phyloP scores from a whole-genome alignment of 2,888 invertebrate species.

The Scaptomyza reducta region DNA sequence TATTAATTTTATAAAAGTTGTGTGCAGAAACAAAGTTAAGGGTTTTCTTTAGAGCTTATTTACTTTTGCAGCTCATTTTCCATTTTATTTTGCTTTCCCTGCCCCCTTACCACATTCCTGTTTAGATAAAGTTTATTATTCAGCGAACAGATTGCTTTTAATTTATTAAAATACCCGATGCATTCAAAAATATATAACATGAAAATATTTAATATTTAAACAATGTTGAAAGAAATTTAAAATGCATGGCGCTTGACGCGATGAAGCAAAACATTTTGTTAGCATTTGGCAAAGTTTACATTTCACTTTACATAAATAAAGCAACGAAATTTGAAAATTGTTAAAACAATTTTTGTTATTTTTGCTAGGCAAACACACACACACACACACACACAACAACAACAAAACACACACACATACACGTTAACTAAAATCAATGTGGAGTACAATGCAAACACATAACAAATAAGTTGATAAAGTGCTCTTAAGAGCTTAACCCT shows the following conservation, averaged over 20 bases:
- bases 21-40: too few species aligned
- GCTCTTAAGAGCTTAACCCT: not conserved
- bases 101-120: conserved; percentile 36
- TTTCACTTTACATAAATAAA: not conserved
- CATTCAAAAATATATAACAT: not conserved
- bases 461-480: conserved; percentile 25
- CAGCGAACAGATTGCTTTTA: conserved; percentile 29
- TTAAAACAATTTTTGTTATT: not conserved
- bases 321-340: not conserved
- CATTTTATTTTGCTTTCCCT: conserved; percentile 30
- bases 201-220: not conserved
- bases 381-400: too few species aligned
- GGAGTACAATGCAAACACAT: conserved; percentile 11
- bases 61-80: conserved; percentile 40
- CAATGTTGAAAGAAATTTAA: not conserved
- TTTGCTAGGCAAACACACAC: not conserved
- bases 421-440: conserved; percentile 10
- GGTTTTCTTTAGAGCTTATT: too few species aligned
- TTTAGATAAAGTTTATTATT: conserved; percentile 63
- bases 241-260: not conserved
- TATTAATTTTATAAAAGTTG: too few species aligned
- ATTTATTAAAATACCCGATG: not conserved
- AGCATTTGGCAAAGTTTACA: not conserved
- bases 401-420: too few species aligned
- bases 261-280: not conserved